Base-by-base conservation (phyloP, 2,888 invertebrate genomes). In the Macaria liturata region DNA sequence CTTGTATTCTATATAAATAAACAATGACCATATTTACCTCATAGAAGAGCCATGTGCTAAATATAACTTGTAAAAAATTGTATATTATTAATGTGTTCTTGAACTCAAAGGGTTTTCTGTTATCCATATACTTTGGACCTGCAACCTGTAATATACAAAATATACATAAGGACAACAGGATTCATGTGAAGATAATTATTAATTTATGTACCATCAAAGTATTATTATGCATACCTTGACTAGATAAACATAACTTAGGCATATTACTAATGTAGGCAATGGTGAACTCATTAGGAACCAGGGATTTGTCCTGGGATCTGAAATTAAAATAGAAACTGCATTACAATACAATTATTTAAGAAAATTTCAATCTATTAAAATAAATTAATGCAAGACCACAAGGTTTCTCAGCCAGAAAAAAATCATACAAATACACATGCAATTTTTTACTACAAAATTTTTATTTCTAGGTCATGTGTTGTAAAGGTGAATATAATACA, bases 201-300 rank as follows among this genome's bases (percentile, higher is more conserved):
- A 7, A 7, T 6, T 6, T 1, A 37, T 37, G 34, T 37, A 37
- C 7, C 5, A 6, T 6, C 34, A 6, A 37, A 1, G 4, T 52
- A 37, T 43, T 46, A 45, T 46, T 47, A 50, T 46, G 42, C 57
- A 54, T 89, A 95, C 95, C 94, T 97, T 97, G 85, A 98, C 98
- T 89, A 97, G 88, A 92, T 96, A 96, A 75, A 98, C 95, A 92
- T 98, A 99, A 80, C 94, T 90, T 83, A 98, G 91, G 92, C 98
- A 98, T 89, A 98, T 96, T 85, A 95, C 92, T 86, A 98, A 92
- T 72, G 98, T 98, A 76, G 98, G 98, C 81, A 97, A 94, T 64
- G 98, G 98, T 72, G 97, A 97, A 80, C 96, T 95, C 97, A 99
- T 98, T 92, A 98, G 93, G 78, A 96, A 95, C 97, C 97, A 98